Evolutionary conservation across 2,888 invertebrate species (phyloP), one percentile per base, ranked within the genome.

Genomic region (Eudasyphora cyanicolor): DNA sequence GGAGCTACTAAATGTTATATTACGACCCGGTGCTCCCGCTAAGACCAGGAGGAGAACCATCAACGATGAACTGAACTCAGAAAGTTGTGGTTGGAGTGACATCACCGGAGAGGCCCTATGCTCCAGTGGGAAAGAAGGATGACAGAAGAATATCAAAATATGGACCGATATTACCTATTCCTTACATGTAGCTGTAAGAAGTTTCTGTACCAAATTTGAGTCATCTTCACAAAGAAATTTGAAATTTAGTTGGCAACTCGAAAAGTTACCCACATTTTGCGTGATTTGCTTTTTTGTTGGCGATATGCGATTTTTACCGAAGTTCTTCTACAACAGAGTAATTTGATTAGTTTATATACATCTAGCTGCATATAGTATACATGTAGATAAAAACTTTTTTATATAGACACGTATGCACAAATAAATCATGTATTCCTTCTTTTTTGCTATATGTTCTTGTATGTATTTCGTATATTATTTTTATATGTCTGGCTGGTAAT

Each of bases 401-500:
- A 69, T 6, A 69, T 69, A 42, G 2, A 45, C 14, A 19, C 19
- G n/a, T 21, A 69, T 14, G 17, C 19, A 69, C 19, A 69, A 76
- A 82, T 76, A 82, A 73, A 81, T 82, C 71, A 76, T 74, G 76
- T 54, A 64, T 27, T 29, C n/a, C 45, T n/a, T 12, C 45, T 45
- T 38, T 14, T 12, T n/a, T n/a, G 2, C 3, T 49, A 49, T 64
- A 67, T 32, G 0, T 64, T 62, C 10, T 2, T 64, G 3, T 17
- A 8, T 64, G 3, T 62, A 54, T 57, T 74, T 51, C 12, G 45
- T 19, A 45, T 76, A 67, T 64, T 78, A 76, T 57, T 82, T 76
- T 69, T 82, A 77, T 75, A 75, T 85, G 80, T 81, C 82, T 82
- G 80, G 69, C 78, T 82, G 82, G 69, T 76, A 83, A 83, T 83